A percentile compares a stretch with the other conserved stretches of the same genome.
These are phyloP conservation scores for Melanaphis sacchari DNA, from an alignment of 1,140 invertebrate genomes.

Conservation along the genomic window DNA sequence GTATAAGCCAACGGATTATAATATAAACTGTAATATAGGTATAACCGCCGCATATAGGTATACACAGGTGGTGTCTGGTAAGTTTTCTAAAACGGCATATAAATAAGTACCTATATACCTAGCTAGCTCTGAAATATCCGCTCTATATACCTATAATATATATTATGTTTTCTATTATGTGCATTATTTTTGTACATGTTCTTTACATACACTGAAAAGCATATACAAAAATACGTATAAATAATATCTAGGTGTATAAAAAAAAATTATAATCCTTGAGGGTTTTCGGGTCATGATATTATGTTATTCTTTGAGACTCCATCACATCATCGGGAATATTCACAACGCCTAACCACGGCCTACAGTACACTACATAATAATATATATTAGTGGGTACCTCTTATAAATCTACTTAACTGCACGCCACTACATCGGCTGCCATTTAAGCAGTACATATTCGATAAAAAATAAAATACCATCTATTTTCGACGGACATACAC, in stretches of 20 bases:
- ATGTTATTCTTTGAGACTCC: background rate
- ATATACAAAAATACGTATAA: no score
- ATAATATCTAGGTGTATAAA: background rate
- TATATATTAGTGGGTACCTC: background rate
- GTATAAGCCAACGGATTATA: background rate
- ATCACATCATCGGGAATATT: background rate
- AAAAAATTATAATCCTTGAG: background rate
- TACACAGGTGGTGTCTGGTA: background rate
- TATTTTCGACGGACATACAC: background rate
- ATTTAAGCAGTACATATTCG: background rate
- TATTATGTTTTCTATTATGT: no score
- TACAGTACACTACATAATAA: background rate
- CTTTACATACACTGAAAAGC: background rate
- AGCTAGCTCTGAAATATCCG: background rate
- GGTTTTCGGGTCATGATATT: background rate
- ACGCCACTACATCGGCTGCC: background rate
- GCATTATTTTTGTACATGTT: background rate
- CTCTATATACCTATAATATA: background rate
- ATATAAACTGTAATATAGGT: slow-evolving; percentile 9
- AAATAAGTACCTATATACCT: background rate
- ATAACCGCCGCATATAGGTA: background rate
- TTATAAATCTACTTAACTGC: background rate
- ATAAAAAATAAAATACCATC: background rate
- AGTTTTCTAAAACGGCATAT: background rate
- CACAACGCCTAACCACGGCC: background rate